phyloP scores from a whole-genome alignment of 1,140 invertebrate genomes.

The Coelopa frigida region DNA sequence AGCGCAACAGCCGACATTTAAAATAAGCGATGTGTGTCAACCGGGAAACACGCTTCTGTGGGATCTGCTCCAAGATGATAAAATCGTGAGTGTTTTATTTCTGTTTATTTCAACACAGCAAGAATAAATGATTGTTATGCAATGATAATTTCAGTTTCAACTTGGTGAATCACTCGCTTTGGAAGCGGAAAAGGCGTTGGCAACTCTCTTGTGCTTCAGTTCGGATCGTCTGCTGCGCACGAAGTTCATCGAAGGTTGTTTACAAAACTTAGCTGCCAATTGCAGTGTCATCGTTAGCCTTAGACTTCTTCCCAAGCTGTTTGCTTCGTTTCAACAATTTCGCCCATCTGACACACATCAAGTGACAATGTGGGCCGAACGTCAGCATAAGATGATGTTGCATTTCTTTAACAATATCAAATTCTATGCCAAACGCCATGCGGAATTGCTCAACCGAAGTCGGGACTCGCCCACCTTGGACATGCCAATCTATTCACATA shows the following conservation, averaged over 20 bases:
- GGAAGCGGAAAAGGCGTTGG: slow-evolving; percentile 86
- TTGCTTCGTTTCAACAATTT: slow-evolving; percentile 86
- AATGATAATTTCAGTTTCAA: slow-evolving; percentile 52
- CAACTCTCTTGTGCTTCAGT: slow-evolving; percentile 81
- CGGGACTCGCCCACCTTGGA: slow-evolving; percentile 2
- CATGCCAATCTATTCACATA: slow-evolving; percentile 63
- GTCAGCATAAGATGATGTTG: slow-evolving; percentile 83
- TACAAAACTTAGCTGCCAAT: slow-evolving; percentile 83
- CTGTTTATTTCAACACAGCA: slow-evolving; percentile 12
- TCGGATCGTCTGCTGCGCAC: slow-evolving; percentile 80
- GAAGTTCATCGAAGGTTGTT: slow-evolving; percentile 91
- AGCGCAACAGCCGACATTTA: slow-evolving; percentile 48
- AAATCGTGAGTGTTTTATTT: slow-evolving; percentile 79
- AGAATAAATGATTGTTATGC: not conserved
- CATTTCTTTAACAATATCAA: slow-evolving; percentile 83
- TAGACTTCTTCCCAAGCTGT: slow-evolving; percentile 78
- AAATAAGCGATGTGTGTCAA: slow-evolving; percentile 73
- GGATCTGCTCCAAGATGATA: slow-evolving; percentile 89
- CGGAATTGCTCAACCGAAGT: slow-evolving; percentile 24
- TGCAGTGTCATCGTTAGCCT: slow-evolving; percentile 83
- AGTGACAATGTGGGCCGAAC: slow-evolving; percentile 82
- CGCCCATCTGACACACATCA: slow-evolving; percentile 74
- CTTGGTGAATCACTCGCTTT: slow-evolving; percentile 79
- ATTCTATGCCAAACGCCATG: slow-evolving; percentile 49
- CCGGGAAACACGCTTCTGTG: slow-evolving; percentile 86